phyloP scores from a whole-genome alignment of 1,140 invertebrate genomes.

The Cyclargus thomasi region DNA sequence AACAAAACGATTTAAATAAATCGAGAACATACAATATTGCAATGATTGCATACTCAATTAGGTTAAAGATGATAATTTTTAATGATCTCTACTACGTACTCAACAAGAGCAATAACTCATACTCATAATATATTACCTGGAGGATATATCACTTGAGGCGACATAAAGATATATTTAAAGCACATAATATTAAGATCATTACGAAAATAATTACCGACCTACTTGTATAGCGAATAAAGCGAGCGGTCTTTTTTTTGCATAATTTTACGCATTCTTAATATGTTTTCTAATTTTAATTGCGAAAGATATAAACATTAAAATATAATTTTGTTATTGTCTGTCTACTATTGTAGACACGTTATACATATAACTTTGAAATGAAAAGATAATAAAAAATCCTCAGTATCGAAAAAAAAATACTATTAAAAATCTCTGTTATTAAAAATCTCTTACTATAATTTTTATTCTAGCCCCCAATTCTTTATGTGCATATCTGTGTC shows the following conservation, averaged over 20 bases:
- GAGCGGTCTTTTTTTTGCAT: too few relatives aligned
- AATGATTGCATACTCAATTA: background rate
- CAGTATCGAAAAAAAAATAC: too few relatives aligned
- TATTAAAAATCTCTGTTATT: too few relatives aligned
- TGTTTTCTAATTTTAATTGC: background rate
- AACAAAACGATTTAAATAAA: background rate
- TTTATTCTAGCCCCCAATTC: background rate
- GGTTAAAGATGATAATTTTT: background rate
- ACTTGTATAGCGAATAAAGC: background rate
- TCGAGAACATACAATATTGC: background rate
- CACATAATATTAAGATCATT: slow-evolving; percentile 5
- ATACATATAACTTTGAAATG: too few relatives aligned
- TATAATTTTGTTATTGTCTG: too few relatives aligned
- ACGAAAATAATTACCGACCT: background rate
- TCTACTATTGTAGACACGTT: too few relatives aligned
- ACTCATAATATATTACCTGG: background rate
- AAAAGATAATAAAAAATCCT: too few relatives aligned
- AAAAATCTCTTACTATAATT: too few relatives aligned
- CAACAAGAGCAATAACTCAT: background rate
- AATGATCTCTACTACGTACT: background rate
- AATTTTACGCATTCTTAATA: too few relatives aligned
- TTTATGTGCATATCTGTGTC: background rate
- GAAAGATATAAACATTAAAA: background rate
- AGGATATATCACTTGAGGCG: background rate
- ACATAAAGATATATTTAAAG: background rate